A percentile compares a stretch with the other conserved stretches of the same genome.
phyloP scores from a whole-genome alignment of 2,113 vertebrate genomes.

The Brachyhypopomus occidentalis region DNA sequence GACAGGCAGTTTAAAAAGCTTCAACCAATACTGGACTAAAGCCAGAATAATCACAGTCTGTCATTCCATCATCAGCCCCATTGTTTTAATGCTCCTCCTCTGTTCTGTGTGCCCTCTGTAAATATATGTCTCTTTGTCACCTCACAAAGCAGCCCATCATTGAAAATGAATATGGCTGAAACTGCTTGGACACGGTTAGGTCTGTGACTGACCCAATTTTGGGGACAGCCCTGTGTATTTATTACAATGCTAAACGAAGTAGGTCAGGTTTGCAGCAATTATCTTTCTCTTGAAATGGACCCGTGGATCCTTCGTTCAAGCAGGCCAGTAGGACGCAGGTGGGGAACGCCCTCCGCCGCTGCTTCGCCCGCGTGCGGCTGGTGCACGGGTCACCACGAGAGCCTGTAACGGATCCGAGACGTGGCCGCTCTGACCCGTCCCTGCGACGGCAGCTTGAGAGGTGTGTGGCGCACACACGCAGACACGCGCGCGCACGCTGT shows the following conservation, averaged over 20 bases:
- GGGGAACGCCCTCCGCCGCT: slow-evolving; percentile 37
- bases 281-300: not conserved
- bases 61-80: not conserved
- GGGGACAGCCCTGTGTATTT: not conserved
- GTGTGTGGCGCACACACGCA: slow-evolving; percentile 36
- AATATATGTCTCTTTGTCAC: slow-evolving; percentile 10
- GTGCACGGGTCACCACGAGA: slow-evolving; percentile 39
- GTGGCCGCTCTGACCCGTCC: slow-evolving; percentile 32
- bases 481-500: slow-evolving; percentile 37
- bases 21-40: slow-evolving; percentile 2
- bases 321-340: too few species aligned
- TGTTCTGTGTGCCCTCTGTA: not conserved
- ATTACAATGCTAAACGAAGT: not conserved
- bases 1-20: slow-evolving; percentile 61
- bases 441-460: slow-evolving; percentile 49
- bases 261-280: not conserved
- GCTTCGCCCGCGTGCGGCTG: slow-evolving; percentile 23
- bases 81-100: not conserved
- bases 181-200: slow-evolving; percentile 1
- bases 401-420: slow-evolving; percentile 49
- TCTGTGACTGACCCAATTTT: not conserved
- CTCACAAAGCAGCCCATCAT: not conserved
- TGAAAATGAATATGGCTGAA: slow-evolving; percentile 1
- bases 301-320: slow-evolving; percentile 7
- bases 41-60: slow-evolving; percentile 14